Conservation (phyloP, 2,888 invertebrate species). For the Pseudolycoriella hygida region DNA sequence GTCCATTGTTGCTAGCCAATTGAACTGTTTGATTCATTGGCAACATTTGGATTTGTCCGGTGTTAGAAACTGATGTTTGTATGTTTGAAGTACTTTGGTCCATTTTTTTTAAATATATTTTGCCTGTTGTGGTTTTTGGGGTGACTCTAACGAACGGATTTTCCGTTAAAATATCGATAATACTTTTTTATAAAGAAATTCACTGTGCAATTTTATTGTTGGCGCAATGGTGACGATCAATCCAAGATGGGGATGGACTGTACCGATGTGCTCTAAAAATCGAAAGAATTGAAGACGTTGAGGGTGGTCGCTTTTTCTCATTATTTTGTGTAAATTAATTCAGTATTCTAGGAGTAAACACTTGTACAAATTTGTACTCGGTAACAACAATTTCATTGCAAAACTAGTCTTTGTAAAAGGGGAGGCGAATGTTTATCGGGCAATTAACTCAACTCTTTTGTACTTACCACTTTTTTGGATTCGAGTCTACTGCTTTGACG, state of each 20-base stretch:
- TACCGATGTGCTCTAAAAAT: conserved; percentile 23
- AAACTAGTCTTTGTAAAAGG: not conserved
- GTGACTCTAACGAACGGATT: not conserved
- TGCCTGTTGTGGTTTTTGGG: conserved; percentile 1
- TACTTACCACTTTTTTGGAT: conserved; percentile 30
- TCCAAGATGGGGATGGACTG: conserved; percentile 11
- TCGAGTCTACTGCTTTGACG: conserved; percentile 25
- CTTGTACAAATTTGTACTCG: not conserved
- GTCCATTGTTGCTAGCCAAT: conserved; percentile 14
- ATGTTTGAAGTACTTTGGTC: conserved; percentile 4
- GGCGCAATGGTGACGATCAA: not conserved
- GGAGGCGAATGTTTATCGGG: not conserved
- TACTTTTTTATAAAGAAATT: no score
- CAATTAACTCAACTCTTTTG: conserved; percentile 2
- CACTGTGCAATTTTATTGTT: not conserved
- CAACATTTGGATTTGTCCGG: conserved; percentile 11
- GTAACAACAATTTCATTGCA: not conserved
- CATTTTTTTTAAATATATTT: conserved; percentile 4
- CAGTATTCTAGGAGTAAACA: not conserved
- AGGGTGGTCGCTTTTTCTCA: conserved; percentile 19
- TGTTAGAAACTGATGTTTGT: conserved; percentile 4
- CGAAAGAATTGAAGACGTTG: conserved; percentile 22
- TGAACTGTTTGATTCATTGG: conserved; percentile 9
- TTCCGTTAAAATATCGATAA: no score
- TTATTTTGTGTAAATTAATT: not conserved